Evolutionary conservation across 2,888 invertebrate species (phyloP), one percentile per base, ranked within the genome.

Genomic region (Andrena praecox): DNA sequence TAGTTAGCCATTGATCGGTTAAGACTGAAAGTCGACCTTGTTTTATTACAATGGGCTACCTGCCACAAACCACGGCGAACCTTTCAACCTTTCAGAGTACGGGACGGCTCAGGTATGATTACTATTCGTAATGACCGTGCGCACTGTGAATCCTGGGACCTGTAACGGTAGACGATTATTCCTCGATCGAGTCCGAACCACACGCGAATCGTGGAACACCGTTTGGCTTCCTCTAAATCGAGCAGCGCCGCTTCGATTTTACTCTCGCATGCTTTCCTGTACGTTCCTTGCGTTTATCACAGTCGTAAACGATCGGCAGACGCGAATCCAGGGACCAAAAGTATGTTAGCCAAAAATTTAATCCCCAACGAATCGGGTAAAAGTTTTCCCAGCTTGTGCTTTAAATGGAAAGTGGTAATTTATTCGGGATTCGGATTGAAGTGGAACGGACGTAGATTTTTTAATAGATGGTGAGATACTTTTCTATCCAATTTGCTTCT

Each of bases 41-140:
- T 82, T 78, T 71, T 71, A 71, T 52, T 42, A 75, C 78, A 78
- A 78, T 75, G 29, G 71, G 24, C 5, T 82, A 78, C 64, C 82
- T 73, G 73, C 20, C 48, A 50, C 60, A 75, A 63, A 66, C 33
- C 20, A 10, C 33, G 48, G 24, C n/a, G 54, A 56, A 68, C 59
- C 60, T 77, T 33, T 52, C 24, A 31, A 54, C 68, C 74, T 67
- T 68, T 67, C 52, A 1, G 29, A n/a, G 70, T 74, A 74, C 20
- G 24, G 10, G 50, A 50, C 52, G 54, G 66, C 29, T 31, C 71
- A 59, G 80, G 67, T 74, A 82, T 68, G 52, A 73, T 78, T 69
- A 60, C 10, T 68, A 42, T 77, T 31, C 50, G 31, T 20, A 62
- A 71, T 50, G 48, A 31, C 16, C 31, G 2, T 12, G 42, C 16